Evolutionary conservation across 1,140 invertebrate genomes (phyloP).

Genomic region (Zaprionus africanus): DNA sequence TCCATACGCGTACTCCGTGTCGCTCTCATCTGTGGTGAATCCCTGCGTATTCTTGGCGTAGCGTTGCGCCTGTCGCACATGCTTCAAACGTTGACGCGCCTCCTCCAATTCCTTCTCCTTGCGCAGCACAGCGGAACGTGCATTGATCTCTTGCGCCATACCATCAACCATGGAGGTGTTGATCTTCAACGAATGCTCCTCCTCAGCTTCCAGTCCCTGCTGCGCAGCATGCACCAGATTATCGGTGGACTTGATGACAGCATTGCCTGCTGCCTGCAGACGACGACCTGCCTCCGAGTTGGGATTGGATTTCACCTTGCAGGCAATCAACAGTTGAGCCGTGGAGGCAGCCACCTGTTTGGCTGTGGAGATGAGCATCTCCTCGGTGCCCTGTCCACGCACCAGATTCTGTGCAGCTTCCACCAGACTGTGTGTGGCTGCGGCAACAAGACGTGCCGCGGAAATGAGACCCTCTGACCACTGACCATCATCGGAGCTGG

Average conservation of each 20-base stretch:
- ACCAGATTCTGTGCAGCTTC: conserved; percentile 99
- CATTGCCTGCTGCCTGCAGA: conserved; percentile 97
- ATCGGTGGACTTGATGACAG: conserved; percentile 98
- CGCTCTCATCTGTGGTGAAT: conserved; percentile 86
- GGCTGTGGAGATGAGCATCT: conserved; percentile 97
- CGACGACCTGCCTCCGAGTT: conserved; percentile 96
- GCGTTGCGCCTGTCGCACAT: conserved; percentile 94
- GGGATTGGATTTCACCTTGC: conserved; percentile 98
- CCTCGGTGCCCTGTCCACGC: conserved; percentile 96
- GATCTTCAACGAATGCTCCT: conserved; percentile 94
- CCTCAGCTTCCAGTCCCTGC: conserved; percentile 95
- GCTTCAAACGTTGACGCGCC: conserved; percentile 94
- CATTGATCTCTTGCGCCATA: conserved; percentile 96
- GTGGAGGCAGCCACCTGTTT: conserved; percentile 99
- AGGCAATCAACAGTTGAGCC: conserved; percentile 98
- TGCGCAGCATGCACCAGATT: conserved; percentile 97
- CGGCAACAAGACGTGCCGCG: conserved; percentile 97
- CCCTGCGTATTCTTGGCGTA: conserved; percentile 87
- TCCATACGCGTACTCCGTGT: conserved; percentile 84
- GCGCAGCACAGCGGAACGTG: conserved; percentile 93
- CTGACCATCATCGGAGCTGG: conserved; percentile 97
- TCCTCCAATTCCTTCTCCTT: conserved; percentile 97
- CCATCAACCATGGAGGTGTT: conserved; percentile 96
- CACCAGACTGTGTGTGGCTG: conserved; percentile 98
- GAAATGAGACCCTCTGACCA: conserved; percentile 99